These are phyloP conservation scores for Cavia aperea DNA, from an alignment of 2,113 vertebrate species.

Conservation along the genomic window DNA sequence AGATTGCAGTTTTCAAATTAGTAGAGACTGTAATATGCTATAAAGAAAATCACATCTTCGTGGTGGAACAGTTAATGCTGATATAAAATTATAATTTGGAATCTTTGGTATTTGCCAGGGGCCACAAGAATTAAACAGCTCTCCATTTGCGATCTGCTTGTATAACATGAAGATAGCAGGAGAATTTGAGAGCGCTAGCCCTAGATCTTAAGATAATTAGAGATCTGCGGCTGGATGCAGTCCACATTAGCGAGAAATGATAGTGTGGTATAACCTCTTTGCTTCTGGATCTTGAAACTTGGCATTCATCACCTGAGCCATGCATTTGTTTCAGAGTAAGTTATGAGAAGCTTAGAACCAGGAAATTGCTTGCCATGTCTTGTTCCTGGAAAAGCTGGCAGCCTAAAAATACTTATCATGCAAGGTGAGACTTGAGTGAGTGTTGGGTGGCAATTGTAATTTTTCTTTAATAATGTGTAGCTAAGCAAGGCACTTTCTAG, in stretches of 20 bases:
- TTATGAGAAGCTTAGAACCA: slow-evolving; percentile 24
- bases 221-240: not conserved
- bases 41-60: slow-evolving; percentile 61
- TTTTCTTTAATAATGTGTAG: slow-evolving; percentile 20
- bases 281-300: not conserved
- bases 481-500: slow-evolving; percentile 36
- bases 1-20: slow-evolving; percentile 64
- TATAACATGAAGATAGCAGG: not conserved
- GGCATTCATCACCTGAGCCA: not conserved
- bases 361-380: slow-evolving; percentile 47
- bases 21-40: slow-evolving; percentile 64
- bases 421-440: slow-evolving; percentile 32
- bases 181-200: slow-evolving; percentile 36
- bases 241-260: not conserved
- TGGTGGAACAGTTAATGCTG: slow-evolving; percentile 53
- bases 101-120: slow-evolving; percentile 78
- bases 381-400: slow-evolving; percentile 53
- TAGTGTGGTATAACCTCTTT: not conserved
- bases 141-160: not conserved
- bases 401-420: slow-evolving; percentile 40
- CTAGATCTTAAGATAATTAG: not conserved
- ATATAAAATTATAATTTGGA: slow-evolving; percentile 68
- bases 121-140: slow-evolving; percentile 56
- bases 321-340: slow-evolving; percentile 26
- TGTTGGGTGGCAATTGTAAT: not conserved